Conservation (phyloP, 2,113 vertebrate species). For the Acrocephalus kingi region DNA sequence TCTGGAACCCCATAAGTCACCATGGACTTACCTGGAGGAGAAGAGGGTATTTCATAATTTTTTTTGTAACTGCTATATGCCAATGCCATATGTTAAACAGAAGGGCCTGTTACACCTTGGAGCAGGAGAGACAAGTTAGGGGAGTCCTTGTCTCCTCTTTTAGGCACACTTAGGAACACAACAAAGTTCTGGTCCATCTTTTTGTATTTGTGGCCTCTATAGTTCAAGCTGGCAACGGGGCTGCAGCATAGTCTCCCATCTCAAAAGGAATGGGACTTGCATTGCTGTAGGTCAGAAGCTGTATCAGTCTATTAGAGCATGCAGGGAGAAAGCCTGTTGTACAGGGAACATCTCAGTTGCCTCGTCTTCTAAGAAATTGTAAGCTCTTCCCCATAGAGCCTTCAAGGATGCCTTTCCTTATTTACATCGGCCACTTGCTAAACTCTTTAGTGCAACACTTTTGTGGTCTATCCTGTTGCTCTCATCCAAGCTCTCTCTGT, state of each 20-base stretch:
- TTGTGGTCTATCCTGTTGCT: not conserved
- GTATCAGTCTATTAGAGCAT: not conserved
- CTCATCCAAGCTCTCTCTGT: not conserved
- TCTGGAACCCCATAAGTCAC: not conserved
- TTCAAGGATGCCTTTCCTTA: not conserved
- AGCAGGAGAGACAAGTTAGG: not conserved
- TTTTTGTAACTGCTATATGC: not conserved
- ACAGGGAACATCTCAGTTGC: not conserved
- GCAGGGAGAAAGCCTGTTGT: not conserved
- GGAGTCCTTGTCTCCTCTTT: not conserved
- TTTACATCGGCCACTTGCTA: not conserved
- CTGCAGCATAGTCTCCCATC: not conserved
- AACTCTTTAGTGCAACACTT: not conserved
- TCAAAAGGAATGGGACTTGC: not conserved
- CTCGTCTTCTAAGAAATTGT: not conserved
- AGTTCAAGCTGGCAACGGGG: not conserved
- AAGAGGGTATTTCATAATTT: not conserved
- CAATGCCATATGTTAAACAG: not conserved
- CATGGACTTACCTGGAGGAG: not conserved
- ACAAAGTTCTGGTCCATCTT: not conserved
- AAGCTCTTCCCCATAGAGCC: not conserved
- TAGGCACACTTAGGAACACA: not conserved
- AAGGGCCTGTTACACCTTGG: not conserved
- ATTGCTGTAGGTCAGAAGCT: not conserved
- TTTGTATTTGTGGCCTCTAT: not conserved